phyloP scores from a whole-genome alignment of 2,113 vertebrate genomes.

The Menidia beryllina region DNA sequence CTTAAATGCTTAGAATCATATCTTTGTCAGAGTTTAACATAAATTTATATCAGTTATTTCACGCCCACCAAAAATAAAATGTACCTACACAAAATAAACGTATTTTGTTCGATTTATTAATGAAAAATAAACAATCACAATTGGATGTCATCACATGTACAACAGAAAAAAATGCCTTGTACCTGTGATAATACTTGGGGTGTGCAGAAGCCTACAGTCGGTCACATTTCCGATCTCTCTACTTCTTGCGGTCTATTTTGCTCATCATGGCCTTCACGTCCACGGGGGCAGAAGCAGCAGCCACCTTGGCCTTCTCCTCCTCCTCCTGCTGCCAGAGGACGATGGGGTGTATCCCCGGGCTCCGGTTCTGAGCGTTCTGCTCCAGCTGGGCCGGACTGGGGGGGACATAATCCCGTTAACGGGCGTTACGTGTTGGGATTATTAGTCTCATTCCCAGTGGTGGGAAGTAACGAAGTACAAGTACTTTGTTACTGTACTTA shows the following conservation, averaged over 20 bases:
- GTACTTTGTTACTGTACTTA: no score
- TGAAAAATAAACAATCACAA: neutral
- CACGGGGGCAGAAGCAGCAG: conserved; percentile 80
- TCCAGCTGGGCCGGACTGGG: conserved; percentile 82
- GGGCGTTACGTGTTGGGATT: neutral
- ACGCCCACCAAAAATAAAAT: no score
- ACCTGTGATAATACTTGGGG: no score
- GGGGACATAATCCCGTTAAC: neutral
- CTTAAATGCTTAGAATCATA: no score
- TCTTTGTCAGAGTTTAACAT: no score
- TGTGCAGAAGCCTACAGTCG: no score
- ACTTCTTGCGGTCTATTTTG: conserved; percentile 92
- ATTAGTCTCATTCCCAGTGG: neutral
- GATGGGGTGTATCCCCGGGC: conserved; percentile 88
- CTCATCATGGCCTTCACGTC: conserved; percentile 98
- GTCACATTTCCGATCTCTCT: conserved; percentile 10
- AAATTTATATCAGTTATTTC: no score
- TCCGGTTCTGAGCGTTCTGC: conserved; percentile 85
- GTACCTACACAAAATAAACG: neutral
- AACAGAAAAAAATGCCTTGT: no score
- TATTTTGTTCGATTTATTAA: no score
- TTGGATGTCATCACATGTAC: no score
- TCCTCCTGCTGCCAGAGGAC: conserved; percentile 89
- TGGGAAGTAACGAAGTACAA: no score
- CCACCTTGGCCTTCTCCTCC: conserved; percentile 88